phyloP scores from a whole-genome alignment of 1,140 invertebrate species.

The Tenebrio molitor region DNA sequence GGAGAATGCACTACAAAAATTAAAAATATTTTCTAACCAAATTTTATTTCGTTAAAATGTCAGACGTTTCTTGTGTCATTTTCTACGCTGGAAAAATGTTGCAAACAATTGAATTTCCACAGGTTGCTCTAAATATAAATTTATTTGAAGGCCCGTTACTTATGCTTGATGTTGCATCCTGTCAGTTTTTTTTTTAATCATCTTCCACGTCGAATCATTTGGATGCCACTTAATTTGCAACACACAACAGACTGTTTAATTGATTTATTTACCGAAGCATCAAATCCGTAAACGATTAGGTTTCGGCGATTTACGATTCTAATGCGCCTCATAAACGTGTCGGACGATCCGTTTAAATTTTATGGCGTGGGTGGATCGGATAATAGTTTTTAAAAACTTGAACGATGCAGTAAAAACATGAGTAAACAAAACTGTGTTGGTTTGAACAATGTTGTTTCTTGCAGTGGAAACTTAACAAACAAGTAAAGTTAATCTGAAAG shows the following conservation, averaged over 20 bases:
- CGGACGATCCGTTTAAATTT: neutral
- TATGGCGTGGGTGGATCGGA: neutral
- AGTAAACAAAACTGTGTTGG: neutral
- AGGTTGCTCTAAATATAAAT: no score
- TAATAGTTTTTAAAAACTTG: neutral
- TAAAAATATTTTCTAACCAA: no score
- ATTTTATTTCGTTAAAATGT: no score
- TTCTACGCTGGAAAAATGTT: no score
- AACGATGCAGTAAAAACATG: neutral
- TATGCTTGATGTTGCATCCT: no score
- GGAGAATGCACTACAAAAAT: no score
- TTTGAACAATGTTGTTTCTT: slow-evolving; percentile 22
- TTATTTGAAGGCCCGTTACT: no score
- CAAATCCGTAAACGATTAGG: neutral
- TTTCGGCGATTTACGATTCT: neutral
- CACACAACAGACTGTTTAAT: neutral
- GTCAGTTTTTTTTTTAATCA: no score
- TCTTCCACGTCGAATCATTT: no score
- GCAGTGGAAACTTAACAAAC: slow-evolving; percentile 28
- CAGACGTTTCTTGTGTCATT: no score
- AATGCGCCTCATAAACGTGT: neutral
- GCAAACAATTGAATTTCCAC: no score
- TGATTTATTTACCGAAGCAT: neutral
- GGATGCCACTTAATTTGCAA: no score
- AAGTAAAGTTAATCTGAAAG: slow-evolving; percentile 33